Base-by-base conservation (phyloP, 2,113 vertebrate species). In the Passer montanus region DNA sequence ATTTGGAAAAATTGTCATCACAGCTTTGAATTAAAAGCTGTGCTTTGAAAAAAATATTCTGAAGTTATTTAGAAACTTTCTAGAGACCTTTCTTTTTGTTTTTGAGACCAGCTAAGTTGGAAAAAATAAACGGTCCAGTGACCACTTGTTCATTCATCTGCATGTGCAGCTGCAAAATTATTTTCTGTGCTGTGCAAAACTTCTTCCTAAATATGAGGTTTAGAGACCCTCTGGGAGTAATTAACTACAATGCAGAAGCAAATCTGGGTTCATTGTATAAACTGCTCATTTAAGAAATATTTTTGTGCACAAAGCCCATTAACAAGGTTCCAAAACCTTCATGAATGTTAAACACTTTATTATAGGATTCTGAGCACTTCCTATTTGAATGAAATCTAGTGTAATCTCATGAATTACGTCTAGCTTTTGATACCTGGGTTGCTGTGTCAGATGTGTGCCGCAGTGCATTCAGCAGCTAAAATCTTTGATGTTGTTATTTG, bases 171-270 rank as follows among this genome's bases (percentile, higher is more conserved):
- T 95, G 94, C 76, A 89, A 86, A 92, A 94, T 93, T 86, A 89
- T 92, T 94, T 97, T 93, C 90, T 93, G 52, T 93, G 88, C 52
- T 49, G 2, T 92, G 73, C 53, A 81, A 90, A 93, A 92, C 49
- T 69, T 83, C 85, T 92, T 86, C 76, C 85, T 90, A 94, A 95
- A 88, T 95, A 69, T 41, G 90, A 96, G 88, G 80, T 93, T 95
- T 95, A 90, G 64, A 87, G 76, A 94, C 80, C 88, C 80, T 94
- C 72, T 88, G 94, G 83, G 94, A 96, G 37, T 84, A 96, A 95
- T 96, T 96, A 95, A 53, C 88, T 62, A 46, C 58, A 84, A 89
- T 73, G 41, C 68, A 79, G 90, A 94, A 87, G 68, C 90, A 94
- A 95, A 96, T 95, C 88, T 94, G 85, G 53, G 41, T 95, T 96